A percentile compares a stretch with the other conserved stretches of the same genome.
These are phyloP conservation scores for Struthio camelus DNA, from an alignment of 2,113 vertebrate genomes.

Conservation along the genomic window DNA sequence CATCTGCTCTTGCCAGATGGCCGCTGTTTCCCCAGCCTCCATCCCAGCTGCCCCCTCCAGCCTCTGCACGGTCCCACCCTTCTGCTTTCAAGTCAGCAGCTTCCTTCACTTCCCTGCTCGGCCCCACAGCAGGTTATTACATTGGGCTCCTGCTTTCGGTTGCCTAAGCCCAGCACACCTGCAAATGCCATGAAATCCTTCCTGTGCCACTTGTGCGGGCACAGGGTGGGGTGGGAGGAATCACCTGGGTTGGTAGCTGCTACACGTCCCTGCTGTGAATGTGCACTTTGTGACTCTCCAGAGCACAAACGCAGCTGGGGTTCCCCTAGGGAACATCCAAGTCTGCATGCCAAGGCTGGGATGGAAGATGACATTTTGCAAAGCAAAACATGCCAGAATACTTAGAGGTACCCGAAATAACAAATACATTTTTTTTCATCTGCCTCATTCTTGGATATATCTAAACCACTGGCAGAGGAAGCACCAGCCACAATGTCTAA, in stretches of 20 bases:
- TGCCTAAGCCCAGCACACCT: not conserved
- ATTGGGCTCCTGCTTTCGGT: not conserved
- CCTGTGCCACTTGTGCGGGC: fast-evolving
- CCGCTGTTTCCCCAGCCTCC: not conserved
- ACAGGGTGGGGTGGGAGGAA: not conserved
- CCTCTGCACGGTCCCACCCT: not conserved
- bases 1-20: not conserved
- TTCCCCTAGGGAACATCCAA: not conserved
- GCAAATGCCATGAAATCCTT: not conserved
- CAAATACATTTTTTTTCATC: not conserved
- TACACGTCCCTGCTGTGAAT: fast-evolving
- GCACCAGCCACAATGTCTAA: not conserved
- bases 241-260: not conserved
- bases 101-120: not conserved
- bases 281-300: not conserved
- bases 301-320: not conserved
- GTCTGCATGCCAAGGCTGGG: not conserved
- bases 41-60: not conserved
- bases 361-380: not conserved
- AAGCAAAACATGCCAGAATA: not conserved
- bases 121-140: not conserved
- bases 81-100: not conserved
- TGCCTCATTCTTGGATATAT: not conserved
- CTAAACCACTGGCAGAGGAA: not conserved
- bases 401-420: not conserved